phyloP scores from a whole-genome alignment of 92 coral and sea anemone species.

The Palythoa grandiflora region DNA sequence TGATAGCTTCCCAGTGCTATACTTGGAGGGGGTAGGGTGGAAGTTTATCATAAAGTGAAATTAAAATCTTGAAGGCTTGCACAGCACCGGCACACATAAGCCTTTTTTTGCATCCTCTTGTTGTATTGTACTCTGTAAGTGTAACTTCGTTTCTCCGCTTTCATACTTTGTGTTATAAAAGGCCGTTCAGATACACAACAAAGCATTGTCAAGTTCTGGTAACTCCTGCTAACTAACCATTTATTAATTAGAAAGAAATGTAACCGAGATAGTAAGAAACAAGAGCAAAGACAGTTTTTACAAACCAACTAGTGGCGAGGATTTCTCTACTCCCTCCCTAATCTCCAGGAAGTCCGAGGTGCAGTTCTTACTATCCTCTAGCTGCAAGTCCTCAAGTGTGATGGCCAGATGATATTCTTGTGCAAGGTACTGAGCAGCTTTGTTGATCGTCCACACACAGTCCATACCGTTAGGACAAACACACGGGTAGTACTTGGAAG shows the following conservation, averaged over 20 bases:
- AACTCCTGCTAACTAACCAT: too few relatives aligned
- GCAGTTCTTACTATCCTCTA: conserved; percentile 26
- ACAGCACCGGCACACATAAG: too few relatives aligned
- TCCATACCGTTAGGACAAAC: conserved; percentile 10
- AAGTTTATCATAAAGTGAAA: too few relatives aligned
- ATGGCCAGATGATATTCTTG: neutral
- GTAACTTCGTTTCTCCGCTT: too few relatives aligned
- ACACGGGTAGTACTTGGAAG: conserved; percentile 39
- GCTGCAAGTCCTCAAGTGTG: conserved; percentile 26
- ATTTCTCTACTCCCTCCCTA: conserved; percentile 2
- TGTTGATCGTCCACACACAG: conserved; percentile 32
- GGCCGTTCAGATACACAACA: too few relatives aligned
- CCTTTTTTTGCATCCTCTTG: too few relatives aligned
- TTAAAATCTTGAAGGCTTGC: too few relatives aligned
- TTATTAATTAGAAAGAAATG: neutral
- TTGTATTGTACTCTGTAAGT: too few relatives aligned
- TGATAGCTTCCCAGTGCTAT: too few relatives aligned
- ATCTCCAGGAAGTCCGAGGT: conserved; percentile 31
- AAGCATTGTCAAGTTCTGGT: too few relatives aligned
- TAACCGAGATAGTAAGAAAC: neutral
- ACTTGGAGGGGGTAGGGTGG: too few relatives aligned
- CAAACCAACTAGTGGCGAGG: conserved; percentile 12
- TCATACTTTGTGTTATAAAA: too few relatives aligned
- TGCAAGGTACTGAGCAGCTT: conserved; percentile 5
- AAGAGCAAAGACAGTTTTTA: neutral